phyloP scores from a whole-genome alignment of 2,888 invertebrate genomes.

The Acleris holmiana region DNA sequence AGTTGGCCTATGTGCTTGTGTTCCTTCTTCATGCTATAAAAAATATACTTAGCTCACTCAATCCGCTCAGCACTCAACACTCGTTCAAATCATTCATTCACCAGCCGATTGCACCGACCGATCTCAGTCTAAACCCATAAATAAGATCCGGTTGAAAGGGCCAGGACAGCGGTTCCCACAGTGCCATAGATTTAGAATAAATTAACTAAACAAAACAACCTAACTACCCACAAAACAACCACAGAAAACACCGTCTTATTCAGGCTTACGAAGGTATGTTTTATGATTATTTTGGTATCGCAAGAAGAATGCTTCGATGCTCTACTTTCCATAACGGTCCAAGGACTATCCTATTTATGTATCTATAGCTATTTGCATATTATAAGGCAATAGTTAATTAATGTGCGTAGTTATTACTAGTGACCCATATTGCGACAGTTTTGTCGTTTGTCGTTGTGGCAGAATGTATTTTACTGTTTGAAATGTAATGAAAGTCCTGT shows the following conservation, averaged over 20 bases:
- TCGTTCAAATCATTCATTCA: constrained; percentile 16
- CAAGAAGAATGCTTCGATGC: constrained; percentile 64
- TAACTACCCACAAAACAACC: constrained; percentile 27
- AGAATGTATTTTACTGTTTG: constrained; percentile 1
- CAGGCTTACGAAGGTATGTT: constrained; percentile 36
- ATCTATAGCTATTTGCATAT: constrained; percentile 26
- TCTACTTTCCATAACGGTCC: constrained; percentile 65
- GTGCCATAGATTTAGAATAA: constrained; percentile 59
- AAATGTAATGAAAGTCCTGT: background rate
- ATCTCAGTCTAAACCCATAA: constrained; percentile 47
- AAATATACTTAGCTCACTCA: too few species aligned
- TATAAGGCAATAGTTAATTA: constrained; percentile 26
- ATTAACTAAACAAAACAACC: constrained; percentile 39
- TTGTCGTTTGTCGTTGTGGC: background rate
- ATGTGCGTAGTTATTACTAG: constrained; percentile 10
- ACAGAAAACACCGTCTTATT: constrained; percentile 39
- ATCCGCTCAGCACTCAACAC: constrained; percentile 7
- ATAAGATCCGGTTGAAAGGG: constrained; percentile 70
- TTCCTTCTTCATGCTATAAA: too few species aligned
- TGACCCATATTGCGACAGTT: background rate
- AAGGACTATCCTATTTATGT: constrained; percentile 53
- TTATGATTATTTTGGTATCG: constrained; percentile 45
- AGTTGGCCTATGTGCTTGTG: too few species aligned
- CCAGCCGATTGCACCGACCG: constrained; percentile 7
- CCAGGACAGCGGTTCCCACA: constrained; percentile 71